Evolutionary conservation across 2,888 invertebrate genomes (phyloP).

Genomic region (Drosophila cognata): DNA sequence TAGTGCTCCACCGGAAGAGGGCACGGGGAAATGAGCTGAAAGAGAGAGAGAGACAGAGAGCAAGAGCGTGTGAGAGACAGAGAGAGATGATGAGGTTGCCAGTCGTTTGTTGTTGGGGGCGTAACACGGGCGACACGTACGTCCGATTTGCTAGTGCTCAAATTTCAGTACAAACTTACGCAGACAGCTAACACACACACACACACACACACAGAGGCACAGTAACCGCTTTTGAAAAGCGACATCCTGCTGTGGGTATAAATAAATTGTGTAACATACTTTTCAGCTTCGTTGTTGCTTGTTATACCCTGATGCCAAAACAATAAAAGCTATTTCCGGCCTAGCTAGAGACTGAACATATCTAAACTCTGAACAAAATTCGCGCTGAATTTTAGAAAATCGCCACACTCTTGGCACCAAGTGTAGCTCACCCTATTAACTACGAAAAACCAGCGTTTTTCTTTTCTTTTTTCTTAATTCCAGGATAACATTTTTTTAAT

Average conservation of each 20-base stretch:
- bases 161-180: constrained; percentile 54
- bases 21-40: not conserved
- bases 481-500: accelerated
- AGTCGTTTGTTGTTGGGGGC: constrained; percentile 22
- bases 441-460: not conserved
- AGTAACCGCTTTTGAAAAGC: constrained; percentile 56
- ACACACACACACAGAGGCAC: not conserved
- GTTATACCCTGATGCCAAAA: not conserved
- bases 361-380: not conserved
- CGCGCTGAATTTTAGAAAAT: not conserved
- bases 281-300: constrained; percentile 31
- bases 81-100: not conserved
- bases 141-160: constrained; percentile 50
- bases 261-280: constrained; percentile 76
- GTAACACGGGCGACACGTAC: constrained; percentile 45
- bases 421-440: too few relatives aligned
- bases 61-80: not conserved
- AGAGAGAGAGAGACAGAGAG: not conserved
- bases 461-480: not conserved
- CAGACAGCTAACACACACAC: constrained; percentile 18
- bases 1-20: constrained; percentile 52
- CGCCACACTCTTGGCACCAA: not conserved
- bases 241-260: constrained; percentile 67
- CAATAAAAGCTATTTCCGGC: not conserved
- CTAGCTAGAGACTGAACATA: too few relatives aligned